These are phyloP conservation scores for Acanthisitta chloris DNA, from an alignment of 2,113 vertebrate species.

Conservation along the genomic window DNA sequence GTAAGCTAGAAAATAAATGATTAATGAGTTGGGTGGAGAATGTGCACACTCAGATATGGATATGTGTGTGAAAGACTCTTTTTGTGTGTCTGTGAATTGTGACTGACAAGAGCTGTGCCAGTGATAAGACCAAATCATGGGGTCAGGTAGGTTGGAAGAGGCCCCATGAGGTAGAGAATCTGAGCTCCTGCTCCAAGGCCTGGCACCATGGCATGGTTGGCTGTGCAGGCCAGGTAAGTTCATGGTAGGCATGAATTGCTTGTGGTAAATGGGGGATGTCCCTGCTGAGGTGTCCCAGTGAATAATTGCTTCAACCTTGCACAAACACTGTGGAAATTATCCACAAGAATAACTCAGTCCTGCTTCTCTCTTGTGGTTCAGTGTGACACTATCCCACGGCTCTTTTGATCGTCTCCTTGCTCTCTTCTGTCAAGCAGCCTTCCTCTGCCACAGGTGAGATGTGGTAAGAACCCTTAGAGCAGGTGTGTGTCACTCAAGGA, in stretches of 20 bases:
- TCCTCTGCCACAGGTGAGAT: not conserved
- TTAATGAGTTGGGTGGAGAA: not conserved
- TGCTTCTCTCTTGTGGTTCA: not conserved
- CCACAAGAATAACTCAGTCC: not conserved
- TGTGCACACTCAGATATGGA: accelerated
- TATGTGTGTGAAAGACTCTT: not conserved
- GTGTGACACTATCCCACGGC: not conserved
- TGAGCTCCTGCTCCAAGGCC: not conserved
- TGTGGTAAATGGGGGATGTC: not conserved
- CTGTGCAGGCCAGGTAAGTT: not conserved
- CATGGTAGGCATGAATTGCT: not conserved
- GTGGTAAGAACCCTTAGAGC: not conserved
- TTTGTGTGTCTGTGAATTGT: not conserved
- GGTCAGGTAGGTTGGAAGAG: not conserved
- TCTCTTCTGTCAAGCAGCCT: not conserved
- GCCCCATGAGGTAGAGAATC: not conserved
- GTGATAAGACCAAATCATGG: not conserved
- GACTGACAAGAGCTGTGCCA: not conserved
- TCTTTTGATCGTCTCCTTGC: not conserved
- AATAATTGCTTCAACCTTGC: not conserved
- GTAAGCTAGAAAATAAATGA: not conserved
- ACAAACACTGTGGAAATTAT: not conserved
- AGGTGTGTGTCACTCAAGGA: not conserved
- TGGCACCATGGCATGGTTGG: not conserved
- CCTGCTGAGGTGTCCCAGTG: not conserved